These are phyloP conservation scores for Lithophane leautieri DNA, from an alignment of 2,888 invertebrate genomes.

Conservation along the genomic window DNA sequence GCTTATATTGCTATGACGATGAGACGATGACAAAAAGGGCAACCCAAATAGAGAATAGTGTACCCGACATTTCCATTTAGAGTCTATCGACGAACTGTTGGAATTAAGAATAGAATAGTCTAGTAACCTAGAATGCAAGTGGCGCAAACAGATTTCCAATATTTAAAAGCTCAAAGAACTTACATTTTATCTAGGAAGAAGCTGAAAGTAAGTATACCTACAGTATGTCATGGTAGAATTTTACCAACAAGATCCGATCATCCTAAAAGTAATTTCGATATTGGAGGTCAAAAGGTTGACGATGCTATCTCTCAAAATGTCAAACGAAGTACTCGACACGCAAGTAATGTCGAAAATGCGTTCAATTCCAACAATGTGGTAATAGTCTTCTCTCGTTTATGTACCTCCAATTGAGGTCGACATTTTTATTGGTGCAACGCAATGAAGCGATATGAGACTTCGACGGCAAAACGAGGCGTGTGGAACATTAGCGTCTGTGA, in stretches of 20 bases:
- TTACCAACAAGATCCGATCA: constrained; percentile 20
- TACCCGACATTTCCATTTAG: constrained; percentile 45
- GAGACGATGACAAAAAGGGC: constrained; percentile 23
- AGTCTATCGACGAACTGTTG: constrained; percentile 28
- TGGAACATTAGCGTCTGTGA: constrained; percentile 51
- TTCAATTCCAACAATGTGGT: constrained; percentile 73
- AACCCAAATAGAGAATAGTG: constrained; percentile 15
- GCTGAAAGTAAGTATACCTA: not conserved
- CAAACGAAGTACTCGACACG: constrained; percentile 64
- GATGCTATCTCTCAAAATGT: constrained; percentile 81
- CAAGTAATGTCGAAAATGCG: constrained; percentile 66
- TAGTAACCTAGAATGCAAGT: constrained; percentile 9
- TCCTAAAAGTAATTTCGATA: constrained; percentile 54
- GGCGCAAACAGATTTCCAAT: constrained; percentile 6
- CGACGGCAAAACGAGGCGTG: constrained; percentile 72
- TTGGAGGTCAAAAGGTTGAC: constrained; percentile 76
- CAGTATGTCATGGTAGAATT: not conserved
- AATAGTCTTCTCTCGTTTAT: constrained; percentile 66
- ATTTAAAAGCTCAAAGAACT: not conserved
- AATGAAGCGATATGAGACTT: constrained; percentile 72
- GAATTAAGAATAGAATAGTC: constrained; percentile 18
- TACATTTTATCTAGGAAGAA: not conserved
- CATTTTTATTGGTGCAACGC: constrained; percentile 78
- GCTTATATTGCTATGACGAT: constrained; percentile 4
- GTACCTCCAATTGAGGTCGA: constrained; percentile 72